Base-by-base conservation (phyloP, 2,888 invertebrate species). In the Ditula angustiorana region DNA sequence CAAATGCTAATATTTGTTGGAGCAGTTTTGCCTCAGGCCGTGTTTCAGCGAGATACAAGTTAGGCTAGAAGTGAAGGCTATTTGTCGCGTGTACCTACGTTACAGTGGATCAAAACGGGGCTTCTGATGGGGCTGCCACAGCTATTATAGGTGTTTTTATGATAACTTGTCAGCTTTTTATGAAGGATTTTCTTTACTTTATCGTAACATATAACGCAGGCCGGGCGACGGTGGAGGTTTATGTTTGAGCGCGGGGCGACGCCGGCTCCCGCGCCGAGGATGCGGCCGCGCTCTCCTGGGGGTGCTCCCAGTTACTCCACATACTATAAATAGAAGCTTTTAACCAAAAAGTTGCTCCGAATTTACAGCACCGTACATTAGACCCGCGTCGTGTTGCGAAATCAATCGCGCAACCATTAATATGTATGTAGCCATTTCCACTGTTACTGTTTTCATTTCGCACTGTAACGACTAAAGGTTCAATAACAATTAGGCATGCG, bases 261-360 rank as follows among this genome's bases (percentile, higher is more conserved):
- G 26, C 5, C 47, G 28, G 53, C 56, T 26, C 55, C 11, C 55
- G 55, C 30, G 28, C 46, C 46, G 46, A 3, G n/a, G 46, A 11
- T 41, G 16, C 41, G 19, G 28, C 28, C 33, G 21, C 30, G 46
- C 72, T 67, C 72, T 70, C 75, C 67, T 72, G 69, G 67, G 75
- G 69, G 72, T 71, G 67, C 69, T 69, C 66, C 67, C 71, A 72
- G 35, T 33, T 74, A 71, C 74, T 61, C 61, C 61, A 64, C 57
- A 70, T 53, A 71, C 75, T 80, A 80, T 80, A 81, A 82, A 83
- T 81, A 84, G 79, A 82, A 74, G 74, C 77, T 79, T 80, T 81
- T 76, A 79, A 76, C 79, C 77, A 71, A 65, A 69, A 73, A 74
- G 74, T 74, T 80, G 78, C 77, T 80, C 76, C 70, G 71, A 75